Evolutionary conservation across 2,113 vertebrate species (phyloP), one percentile per base, ranked within the genome.

Genomic region (Eudyptes chrysolophus): DNA sequence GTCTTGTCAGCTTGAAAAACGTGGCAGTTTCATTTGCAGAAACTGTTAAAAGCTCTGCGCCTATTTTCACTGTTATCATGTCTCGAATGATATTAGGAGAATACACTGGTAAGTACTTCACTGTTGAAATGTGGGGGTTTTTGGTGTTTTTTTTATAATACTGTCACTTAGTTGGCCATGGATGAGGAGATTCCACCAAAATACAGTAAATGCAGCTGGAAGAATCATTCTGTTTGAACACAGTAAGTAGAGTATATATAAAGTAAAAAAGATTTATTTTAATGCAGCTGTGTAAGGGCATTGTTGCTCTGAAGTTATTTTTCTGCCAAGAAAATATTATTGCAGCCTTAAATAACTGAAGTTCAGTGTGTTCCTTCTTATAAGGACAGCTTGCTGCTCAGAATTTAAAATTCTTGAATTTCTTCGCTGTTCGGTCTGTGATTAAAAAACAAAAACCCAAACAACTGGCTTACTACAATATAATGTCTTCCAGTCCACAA

Each of bases 31-130:
- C 99, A 0, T 99, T 99, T 71, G 99, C 99, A 2, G 99, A 99
- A 96, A 99, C 99, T 0, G 99, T 99, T 89, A 99, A 99, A 97
- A 99, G 99, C 96, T 99, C 99, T 0, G 99, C 99, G 0, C 99
- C 99, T 42, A 99, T 99, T 72, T 99, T 99, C 92, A 99, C 99
- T 0, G 99, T 99, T 62, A 99, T 99, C 95, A 99, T 99, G 99
- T 99, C 99, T 40, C 96, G 99, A 36, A 98, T 99, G 97, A 99
- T 99, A 69, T 92, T 99, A 19, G 99, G 99, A 30, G 99, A 99
- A 95, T 99, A 99, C 96, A 99, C 99, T 30, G 99, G 99, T 99
- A 96, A 85, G 97, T 27, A 18, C 12, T 40, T 44, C 42, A 8
- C 10, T 42, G 13, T 9, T 75, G 58, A 42, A 40, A 64, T 24